Evolutionary conservation across 2,113 vertebrate genomes (phyloP).

Genomic region (Peromyscus californicus): DNA sequence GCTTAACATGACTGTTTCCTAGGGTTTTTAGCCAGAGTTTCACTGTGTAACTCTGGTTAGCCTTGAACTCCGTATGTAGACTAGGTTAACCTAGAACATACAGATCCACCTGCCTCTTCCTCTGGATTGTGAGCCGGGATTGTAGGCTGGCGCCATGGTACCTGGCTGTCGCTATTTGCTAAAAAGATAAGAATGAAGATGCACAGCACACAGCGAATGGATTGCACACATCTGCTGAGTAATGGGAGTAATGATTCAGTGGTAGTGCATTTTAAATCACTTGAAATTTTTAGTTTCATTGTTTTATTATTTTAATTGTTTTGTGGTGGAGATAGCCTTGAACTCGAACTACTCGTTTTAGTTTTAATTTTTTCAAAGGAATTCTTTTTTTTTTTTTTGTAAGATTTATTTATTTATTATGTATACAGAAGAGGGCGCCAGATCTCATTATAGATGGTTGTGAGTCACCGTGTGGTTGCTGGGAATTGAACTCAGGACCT

Average conservation of each 20-base stretch:
- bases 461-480: too few relatives aligned
- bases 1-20: background rate
- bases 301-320: background rate
- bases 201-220: fast-evolving
- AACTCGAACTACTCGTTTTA: background rate
- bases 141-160: background rate
- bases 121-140: background rate
- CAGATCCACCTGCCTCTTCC: background rate
- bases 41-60: background rate
- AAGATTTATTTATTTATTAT: too few relatives aligned
- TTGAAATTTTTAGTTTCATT: background rate
- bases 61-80: background rate
- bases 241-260: background rate
- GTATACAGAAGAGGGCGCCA: too few relatives aligned
- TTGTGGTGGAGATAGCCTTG: background rate
- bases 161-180: background rate
- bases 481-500: too few relatives aligned
- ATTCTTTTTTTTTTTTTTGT: too few relatives aligned
- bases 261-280: background rate
- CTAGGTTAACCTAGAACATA: background rate
- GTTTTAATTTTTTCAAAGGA: background rate
- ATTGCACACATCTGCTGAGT: background rate
- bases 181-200: background rate
- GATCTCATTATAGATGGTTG: too few relatives aligned
- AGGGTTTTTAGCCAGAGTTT: background rate